Evolutionary conservation across 2,888 invertebrate species (phyloP).

Genomic region (Watsonalla cultraria): DNA sequence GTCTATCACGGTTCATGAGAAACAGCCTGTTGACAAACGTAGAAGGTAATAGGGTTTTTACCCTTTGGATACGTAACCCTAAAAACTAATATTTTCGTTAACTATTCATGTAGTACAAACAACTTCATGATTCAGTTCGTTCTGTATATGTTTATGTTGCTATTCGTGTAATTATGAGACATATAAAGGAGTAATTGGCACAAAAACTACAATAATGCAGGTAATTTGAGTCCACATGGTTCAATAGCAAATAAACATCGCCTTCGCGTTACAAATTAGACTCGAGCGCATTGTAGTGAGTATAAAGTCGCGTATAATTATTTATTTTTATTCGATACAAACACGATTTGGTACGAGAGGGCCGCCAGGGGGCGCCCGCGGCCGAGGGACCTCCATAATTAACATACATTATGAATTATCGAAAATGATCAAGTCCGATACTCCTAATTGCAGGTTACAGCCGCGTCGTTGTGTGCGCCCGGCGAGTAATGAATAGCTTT

Average conservation of each 20-base stretch:
- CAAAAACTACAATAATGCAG: conserved; percentile 1
- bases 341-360: not conserved
- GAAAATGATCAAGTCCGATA: conserved; percentile 67
- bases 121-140: too few relatives aligned
- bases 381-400: conserved; percentile 66
- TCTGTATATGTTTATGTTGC: too few relatives aligned
- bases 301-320: conserved; percentile 1
- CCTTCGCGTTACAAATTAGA: not conserved
- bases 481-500: conserved; percentile 62
- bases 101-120: too few relatives aligned
- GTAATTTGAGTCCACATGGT: conserved; percentile 37
- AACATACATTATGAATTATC: conserved; percentile 77
- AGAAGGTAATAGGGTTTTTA: too few relatives aligned
- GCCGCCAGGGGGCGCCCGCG: conserved; percentile 38
- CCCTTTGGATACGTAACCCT: too few relatives aligned
- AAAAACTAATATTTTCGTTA: too few relatives aligned
- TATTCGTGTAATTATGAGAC: not conserved
- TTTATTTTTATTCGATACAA: conserved; percentile 3
- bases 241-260: not conserved
- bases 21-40: too few relatives aligned
- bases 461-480: conserved; percentile 13
- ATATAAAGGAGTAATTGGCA: not conserved
- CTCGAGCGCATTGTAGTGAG: not conserved
- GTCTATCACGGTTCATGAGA: too few relatives aligned
- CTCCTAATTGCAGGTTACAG: conserved; percentile 66